Evolutionary conservation across 2,797 vertebrate genomes (phyloP).

Genomic region (Leuciscus waleckii): DNA sequence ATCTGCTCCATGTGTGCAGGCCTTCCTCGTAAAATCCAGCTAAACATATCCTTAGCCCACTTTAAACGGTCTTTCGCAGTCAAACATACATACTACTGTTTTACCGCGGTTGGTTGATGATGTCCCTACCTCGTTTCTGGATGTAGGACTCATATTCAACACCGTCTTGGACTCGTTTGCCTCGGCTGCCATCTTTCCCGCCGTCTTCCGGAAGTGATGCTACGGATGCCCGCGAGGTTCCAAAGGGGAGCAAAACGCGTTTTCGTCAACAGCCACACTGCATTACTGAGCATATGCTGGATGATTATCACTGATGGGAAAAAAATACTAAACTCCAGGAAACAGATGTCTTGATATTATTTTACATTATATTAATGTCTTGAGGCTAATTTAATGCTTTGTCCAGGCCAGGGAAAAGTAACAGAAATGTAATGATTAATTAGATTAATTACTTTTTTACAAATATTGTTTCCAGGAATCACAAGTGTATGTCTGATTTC

Average conservation of each 20-base stretch:
- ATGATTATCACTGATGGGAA: background rate
- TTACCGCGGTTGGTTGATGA: background rate
- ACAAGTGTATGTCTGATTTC: background rate
- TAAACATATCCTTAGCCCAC: background rate
- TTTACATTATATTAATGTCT: background rate
- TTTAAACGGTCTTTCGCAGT: too few species aligned
- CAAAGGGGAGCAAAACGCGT: slow-evolving; percentile 32
- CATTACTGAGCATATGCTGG: background rate
- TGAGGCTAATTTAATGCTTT: background rate
- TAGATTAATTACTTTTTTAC: background rate
- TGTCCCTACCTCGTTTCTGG: slow-evolving; percentile 54
- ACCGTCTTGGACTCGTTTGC: slow-evolving; percentile 48
- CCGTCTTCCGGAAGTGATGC: slow-evolving; percentile 51
- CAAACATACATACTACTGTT: too few species aligned
- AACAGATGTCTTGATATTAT: slow-evolving; percentile 27
- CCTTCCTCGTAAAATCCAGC: background rate
- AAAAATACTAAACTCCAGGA: background rate
- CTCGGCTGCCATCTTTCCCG: slow-evolving; percentile 64
- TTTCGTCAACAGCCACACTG: background rate
- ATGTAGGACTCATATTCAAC: slow-evolving; percentile 42
- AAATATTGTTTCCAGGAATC: background rate
- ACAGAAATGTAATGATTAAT: background rate
- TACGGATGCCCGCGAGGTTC: slow-evolving; percentile 50
- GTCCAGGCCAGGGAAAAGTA: background rate
- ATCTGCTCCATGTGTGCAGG: slow-evolving; percentile 37